Conservation (phyloP, 1,140 invertebrate genomes). For the Matsumurasca onukii region DNA sequence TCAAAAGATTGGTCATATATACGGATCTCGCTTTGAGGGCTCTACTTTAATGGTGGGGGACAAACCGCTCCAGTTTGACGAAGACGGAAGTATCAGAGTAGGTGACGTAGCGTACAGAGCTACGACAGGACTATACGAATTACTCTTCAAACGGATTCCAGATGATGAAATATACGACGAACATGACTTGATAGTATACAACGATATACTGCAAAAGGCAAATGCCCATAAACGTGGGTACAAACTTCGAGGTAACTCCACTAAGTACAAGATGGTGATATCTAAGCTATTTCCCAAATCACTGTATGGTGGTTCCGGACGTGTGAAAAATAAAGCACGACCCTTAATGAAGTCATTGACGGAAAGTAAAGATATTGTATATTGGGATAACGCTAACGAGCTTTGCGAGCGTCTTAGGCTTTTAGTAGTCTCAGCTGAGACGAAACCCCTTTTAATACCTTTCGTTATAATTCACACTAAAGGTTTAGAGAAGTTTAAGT, state of each 20-base stretch:
- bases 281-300: slow-evolving; percentile 9
- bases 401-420: neutral
- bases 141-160: slow-evolving; percentile 9
- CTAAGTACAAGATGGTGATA: neutral
- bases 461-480: too few species aligned
- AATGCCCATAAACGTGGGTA: slow-evolving; percentile 11
- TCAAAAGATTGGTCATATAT: neutral
- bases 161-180: neutral
- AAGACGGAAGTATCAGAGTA: neutral
- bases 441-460: too few species aligned
- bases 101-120: neutral
- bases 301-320: too few species aligned
- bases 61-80: neutral
- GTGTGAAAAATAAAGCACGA: neutral
- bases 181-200: neutral
- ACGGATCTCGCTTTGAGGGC: neutral
- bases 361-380: neutral
- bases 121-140: neutral
- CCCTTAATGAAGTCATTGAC: too few species aligned
- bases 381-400: slow-evolving; percentile 16
- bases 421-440: neutral
- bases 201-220: too few species aligned
- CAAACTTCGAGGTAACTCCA: neutral
- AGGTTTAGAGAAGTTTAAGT: too few species aligned
- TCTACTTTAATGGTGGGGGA: neutral